Evolutionary conservation across 2,113 vertebrate genomes (phyloP).

Genomic region (Casuarius casuarius): DNA sequence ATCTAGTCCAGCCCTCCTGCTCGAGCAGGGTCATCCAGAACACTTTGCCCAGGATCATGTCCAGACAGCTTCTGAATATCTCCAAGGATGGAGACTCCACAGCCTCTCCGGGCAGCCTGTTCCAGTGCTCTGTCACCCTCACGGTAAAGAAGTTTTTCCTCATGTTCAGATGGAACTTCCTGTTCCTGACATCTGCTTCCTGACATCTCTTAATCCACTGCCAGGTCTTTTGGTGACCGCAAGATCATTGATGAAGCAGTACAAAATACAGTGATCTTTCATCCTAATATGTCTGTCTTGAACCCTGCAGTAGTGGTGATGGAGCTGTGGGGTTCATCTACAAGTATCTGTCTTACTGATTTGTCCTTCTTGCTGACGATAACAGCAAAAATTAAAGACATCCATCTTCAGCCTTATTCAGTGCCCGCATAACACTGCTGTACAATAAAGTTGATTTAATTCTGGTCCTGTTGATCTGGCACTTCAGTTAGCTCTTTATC

Average conservation of each 20-base stretch:
- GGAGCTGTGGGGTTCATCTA: not conserved
- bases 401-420: slow-evolving; percentile 11
- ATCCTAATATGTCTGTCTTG: accelerated
- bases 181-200: too few species aligned
- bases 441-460: slow-evolving; percentile 43
- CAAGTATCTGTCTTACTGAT: not conserved
- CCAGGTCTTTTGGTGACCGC: not conserved
- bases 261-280: not conserved
- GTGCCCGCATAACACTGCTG: not conserved
- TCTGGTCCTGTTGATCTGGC: not conserved
- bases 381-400: slow-evolving; percentile 25
- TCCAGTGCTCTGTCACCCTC: too few species aligned
- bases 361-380: not conserved
- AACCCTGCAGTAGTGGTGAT: not conserved
- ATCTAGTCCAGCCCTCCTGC: too few species aligned
- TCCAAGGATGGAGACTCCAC: too few species aligned
- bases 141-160: too few species aligned
- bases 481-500: not conserved
- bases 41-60: too few species aligned
- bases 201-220: not conserved
- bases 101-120: too few species aligned
- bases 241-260: not conserved
- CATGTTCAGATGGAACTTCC: too few species aligned
- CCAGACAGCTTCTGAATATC: too few species aligned
- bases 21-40: too few species aligned